Evolutionary conservation across 1,140 invertebrate genomes (phyloP), one percentile per base, ranked within the genome.

Genomic region (Psilanteris sp.): DNA sequence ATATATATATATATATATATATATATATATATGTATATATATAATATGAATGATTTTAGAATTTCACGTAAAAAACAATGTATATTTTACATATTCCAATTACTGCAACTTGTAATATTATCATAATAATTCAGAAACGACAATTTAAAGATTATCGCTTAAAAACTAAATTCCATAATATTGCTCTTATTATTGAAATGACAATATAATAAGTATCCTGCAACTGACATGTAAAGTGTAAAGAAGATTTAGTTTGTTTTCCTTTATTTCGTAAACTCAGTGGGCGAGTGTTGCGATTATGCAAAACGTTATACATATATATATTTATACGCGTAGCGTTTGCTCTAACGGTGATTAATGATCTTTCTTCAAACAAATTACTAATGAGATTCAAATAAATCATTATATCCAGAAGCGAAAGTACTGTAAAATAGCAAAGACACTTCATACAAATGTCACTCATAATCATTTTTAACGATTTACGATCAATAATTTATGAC

Each of bases 301-400:
- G 44, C 59, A 52, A 52, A 64, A 14, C 46, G 59, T 66, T 54
- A 34, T 54, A 66, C 46, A 66, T 54, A 54, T 44, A n/a, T n/a
- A 66, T 54, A 52, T 66, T 66, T 66, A 52, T 52, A 54, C 37
- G 36, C 22, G 29, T 11, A 1, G 11, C 32, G 10, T 36, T 8
- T 34, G 39, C 27, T 44, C 7, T 15, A 22, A 10, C 29, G 9
- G 27, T 54, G 61, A 66, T 66, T 66, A 54, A 52, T 54, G 48
- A 36, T 66, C 29, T 44, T 52, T 54, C 37, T 29, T 10, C 37
- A 44, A 66, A 66, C 61, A 54, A 52, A 64, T 64, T 64, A 43
- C 44, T 50, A 64, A 64, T 64, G 44, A 43, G 37, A 54, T 66
- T 34, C 46, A 54, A 44, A 52, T 43, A 52, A 66, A 54, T 67